Evolutionary conservation across 2,113 vertebrate species (phyloP).

Genomic region (Pelmatolapia mariae): DNA sequence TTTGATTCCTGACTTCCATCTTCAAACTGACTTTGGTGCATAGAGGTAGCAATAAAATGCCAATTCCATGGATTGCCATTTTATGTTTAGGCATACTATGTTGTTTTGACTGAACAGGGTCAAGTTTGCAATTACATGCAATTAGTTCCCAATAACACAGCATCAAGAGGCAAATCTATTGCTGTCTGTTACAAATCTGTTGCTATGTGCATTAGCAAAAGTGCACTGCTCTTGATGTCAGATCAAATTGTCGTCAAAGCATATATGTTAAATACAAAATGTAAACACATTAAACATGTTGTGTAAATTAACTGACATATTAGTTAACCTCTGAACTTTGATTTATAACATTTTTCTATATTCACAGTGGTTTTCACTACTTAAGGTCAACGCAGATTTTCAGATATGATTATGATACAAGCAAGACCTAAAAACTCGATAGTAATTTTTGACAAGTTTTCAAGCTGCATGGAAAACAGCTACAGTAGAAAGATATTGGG

Average conservation of each 20-base stretch:
- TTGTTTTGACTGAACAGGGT: not conserved
- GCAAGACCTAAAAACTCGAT: not conserved
- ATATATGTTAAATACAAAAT: not conserved
- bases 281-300: not conserved
- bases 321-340: not conserved
- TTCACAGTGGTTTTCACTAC: not conserved
- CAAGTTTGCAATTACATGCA: not conserved
- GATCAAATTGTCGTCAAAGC: not conserved
- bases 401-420: not conserved
- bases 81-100: not conserved
- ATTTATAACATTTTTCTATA: not conserved
- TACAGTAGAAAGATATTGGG: not conserved
- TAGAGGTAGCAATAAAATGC: not conserved
- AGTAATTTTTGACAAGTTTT: not conserved
- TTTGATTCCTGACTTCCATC: not conserved
- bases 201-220: not conserved
- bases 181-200: not conserved
- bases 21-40: not conserved
- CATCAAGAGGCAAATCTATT: not conserved
- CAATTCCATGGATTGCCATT: not conserved
- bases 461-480: not conserved
- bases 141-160: not conserved
- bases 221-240: not conserved
- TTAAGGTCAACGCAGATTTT: not conserved
- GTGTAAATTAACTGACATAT: not conserved